Evolutionary conservation across 2,888 invertebrate genomes (phyloP).

Genomic region (Agonopterix arenella): DNA sequence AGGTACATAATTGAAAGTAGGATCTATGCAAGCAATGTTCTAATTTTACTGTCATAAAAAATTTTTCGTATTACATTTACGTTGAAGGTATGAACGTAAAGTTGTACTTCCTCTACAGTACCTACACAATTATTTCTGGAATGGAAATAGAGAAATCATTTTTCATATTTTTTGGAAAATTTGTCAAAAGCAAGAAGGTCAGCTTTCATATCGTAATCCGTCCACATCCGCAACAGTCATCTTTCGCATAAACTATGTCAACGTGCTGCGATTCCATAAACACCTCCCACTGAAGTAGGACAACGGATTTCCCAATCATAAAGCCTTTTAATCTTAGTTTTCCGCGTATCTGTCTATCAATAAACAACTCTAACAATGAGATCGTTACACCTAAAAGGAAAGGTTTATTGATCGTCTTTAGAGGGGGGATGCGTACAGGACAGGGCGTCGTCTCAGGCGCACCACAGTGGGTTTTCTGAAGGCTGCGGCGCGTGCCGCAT

Average conservation of each 20-base stretch:
- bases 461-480: slow-evolving; percentile 74
- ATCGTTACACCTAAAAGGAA: slow-evolving; percentile 54
- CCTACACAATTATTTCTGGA: too few relatives aligned
- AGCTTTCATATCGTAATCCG: too few relatives aligned
- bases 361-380: slow-evolving; percentile 44
- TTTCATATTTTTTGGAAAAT: too few relatives aligned
- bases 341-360: slow-evolving; percentile 29
- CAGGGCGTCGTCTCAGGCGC: slow-evolving; percentile 57
- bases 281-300: slow-evolving; percentile 19
- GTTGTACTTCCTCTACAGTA: too few relatives aligned
- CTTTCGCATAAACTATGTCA: slow-evolving; percentile 13
- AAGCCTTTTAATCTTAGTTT: slow-evolving; percentile 23
- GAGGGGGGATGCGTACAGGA: slow-evolving; percentile 51
- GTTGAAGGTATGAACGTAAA: too few relatives aligned
- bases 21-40: too few relatives aligned
- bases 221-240: slow-evolving; percentile 18
- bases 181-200: too few relatives aligned
- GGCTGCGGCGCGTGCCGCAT: slow-evolving; percentile 75
- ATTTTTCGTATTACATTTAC: too few relatives aligned
- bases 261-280: slow-evolving; percentile 27
- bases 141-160: too few relatives aligned
- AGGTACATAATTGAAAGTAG: too few relatives aligned
- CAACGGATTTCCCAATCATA: slow-evolving; percentile 56
- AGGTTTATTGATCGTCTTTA: slow-evolving; percentile 18
- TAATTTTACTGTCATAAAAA: too few relatives aligned